Conservation (phyloP, 2,113 vertebrate species). For the Mandrillus leucophaeus region DNA sequence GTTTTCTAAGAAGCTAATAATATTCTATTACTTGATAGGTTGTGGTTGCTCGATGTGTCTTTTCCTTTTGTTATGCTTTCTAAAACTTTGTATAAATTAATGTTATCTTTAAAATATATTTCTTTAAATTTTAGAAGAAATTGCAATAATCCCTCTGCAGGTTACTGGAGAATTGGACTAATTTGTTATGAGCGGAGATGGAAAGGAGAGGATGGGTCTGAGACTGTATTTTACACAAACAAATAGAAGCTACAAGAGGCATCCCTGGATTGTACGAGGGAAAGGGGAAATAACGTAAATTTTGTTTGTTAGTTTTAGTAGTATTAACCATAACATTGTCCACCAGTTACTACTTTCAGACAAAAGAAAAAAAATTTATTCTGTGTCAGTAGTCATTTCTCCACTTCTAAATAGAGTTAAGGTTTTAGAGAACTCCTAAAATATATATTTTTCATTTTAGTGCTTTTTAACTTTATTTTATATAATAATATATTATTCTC, state of each 20-base stretch:
- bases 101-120: not conserved
- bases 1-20: not conserved
- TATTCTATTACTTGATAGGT: not conserved
- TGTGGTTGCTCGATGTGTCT: not conserved
- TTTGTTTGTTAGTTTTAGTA: not conserved
- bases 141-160: not conserved
- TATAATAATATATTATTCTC: not conserved
- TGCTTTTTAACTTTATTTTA: not conserved
- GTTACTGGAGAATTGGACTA: not conserved
- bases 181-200: not conserved
- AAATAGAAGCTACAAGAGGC: not conserved
- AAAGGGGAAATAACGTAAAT: not conserved
- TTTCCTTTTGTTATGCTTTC: not conserved
- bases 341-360: not conserved
- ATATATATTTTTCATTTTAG: not conserved
- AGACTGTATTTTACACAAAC: not conserved
- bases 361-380: conserved; percentile 20
- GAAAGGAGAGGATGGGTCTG: not conserved
- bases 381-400: not conserved
- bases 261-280: not conserved
- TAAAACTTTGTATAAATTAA: not conserved
- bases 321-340: not conserved
- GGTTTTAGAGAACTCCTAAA: not conserved
- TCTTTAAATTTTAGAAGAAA: not conserved
- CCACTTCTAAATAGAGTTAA: not conserved